Percentiles rank a stretch among this genome's conserved stretches.
These are phyloP conservation scores for Hoplostethus atlanticus DNA, from an alignment of 2,797 vertebrate genomes.

Conservation along the genomic window DNA sequence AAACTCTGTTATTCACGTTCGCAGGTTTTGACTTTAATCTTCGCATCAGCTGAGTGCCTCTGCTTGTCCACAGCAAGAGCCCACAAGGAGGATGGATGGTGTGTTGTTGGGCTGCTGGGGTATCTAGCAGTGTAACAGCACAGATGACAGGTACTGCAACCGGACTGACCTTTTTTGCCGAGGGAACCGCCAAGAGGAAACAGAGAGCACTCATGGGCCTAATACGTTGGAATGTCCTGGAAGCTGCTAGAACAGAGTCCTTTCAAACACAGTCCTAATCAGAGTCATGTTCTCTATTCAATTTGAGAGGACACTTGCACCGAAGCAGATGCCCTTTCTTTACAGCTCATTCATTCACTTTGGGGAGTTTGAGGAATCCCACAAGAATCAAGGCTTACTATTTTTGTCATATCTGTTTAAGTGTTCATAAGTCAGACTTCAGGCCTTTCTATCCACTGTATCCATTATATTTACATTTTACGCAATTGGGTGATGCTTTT, in stretches of 20 bases:
- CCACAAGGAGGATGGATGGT: slow-evolving; percentile 19
- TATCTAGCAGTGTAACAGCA: slow-evolving; percentile 19
- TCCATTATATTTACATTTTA: not conserved
- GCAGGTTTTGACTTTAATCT: slow-evolving; percentile 28
- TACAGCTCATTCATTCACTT: slow-evolving; percentile 68
- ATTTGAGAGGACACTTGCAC: slow-evolving; percentile 76
- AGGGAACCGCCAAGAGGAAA: slow-evolving; percentile 75
- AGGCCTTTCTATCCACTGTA: slow-evolving; percentile 24
- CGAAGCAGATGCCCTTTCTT: slow-evolving; percentile 69
- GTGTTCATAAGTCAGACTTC: slow-evolving; percentile 17
- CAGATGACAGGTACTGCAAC: slow-evolving; percentile 62
- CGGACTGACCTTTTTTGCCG: slow-evolving; percentile 59
- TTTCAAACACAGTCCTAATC: slow-evolving; percentile 82
- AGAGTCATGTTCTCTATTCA: slow-evolving; percentile 86
- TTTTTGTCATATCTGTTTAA: slow-evolving; percentile 32
- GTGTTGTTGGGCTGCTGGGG: slow-evolving; percentile 27
- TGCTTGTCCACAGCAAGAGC: slow-evolving; percentile 30
- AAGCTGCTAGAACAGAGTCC: slow-evolving; percentile 68
- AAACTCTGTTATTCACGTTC: slow-evolving; percentile 1
- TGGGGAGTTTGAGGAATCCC: slow-evolving; percentile 49
- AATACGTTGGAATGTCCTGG: slow-evolving; percentile 85
- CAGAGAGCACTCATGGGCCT: slow-evolving; percentile 78
- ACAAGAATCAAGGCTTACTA: slow-evolving; percentile 60
- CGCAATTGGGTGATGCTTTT: too few relatives aligned
- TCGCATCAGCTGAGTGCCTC: not conserved